A percentile compares a stretch with the other conserved stretches of the same genome.
Conservation (phyloP, 2,888 invertebrate genomes). For the Folsomia candida region DNA sequence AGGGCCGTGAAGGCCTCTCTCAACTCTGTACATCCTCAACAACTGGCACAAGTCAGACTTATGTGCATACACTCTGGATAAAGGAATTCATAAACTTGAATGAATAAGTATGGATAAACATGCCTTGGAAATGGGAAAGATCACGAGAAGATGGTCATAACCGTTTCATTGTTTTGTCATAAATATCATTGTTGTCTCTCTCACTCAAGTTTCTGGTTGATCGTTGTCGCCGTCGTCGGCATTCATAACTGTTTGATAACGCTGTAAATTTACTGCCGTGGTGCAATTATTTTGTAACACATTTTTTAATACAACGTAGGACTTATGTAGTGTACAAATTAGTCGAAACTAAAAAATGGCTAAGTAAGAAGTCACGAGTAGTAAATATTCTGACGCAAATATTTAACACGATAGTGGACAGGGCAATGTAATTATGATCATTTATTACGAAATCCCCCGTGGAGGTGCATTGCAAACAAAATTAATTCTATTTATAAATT, state of each 20-base stretch:
- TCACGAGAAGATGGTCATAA: neutral
- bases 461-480: neutral
- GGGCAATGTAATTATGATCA: neutral
- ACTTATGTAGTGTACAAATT: too few species aligned
- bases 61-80: neutral
- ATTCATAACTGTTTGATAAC: neutral
- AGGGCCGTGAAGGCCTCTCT: neutral
- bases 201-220: neutral
- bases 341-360: neutral
- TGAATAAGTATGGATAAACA: neutral
- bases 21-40: neutral
- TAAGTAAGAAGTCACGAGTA: neutral
- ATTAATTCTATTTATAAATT: neutral
- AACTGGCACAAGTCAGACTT: neutral
- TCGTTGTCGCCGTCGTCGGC: neutral
- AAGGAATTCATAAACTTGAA: neutral
- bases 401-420: too few species aligned
- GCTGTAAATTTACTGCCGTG: neutral
- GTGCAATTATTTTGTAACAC: neutral
- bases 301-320: too few species aligned
- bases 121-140: neutral
- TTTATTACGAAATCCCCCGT: neutral
- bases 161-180: neutral
- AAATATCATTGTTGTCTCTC: neutral
- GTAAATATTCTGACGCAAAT: neutral